Evolutionary conservation across 2,113 vertebrate species (phyloP).

Genomic region (Prinia subflava): DNA sequence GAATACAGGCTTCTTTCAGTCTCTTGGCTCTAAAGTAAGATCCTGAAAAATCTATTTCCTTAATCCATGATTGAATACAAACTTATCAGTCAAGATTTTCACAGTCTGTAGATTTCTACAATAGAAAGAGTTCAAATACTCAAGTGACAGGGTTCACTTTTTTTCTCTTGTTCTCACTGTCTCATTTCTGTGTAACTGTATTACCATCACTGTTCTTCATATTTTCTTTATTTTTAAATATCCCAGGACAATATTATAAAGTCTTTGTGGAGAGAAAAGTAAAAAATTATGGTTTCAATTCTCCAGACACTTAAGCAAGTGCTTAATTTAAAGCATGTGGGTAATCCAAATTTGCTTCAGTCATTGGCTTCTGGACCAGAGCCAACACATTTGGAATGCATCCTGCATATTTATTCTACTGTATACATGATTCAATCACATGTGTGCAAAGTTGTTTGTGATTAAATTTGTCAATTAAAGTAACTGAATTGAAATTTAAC

Average conservation of each 20-base stretch:
- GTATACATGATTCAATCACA: conserved; percentile 5
- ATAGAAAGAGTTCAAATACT: not conserved
- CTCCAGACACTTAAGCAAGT: conserved; percentile 23
- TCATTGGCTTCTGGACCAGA: conserved; percentile 1
- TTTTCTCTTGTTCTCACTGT: not conserved
- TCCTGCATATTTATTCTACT: conserved; percentile 43
- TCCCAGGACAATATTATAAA: not conserved
- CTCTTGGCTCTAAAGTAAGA: not conserved
- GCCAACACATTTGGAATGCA: conserved; percentile 48
- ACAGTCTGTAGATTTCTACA: not conserved
- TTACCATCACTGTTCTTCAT: not conserved
- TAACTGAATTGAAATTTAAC: conserved; percentile 8
- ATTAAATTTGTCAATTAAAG: conserved; percentile 41
- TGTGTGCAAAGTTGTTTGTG: conserved; percentile 35
- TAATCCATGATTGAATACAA: not conserved
- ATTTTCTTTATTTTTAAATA: conserved; percentile 8
- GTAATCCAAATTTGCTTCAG: conserved; percentile 50
- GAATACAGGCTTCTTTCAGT: not conserved
- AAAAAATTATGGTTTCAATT: conserved; percentile 20
- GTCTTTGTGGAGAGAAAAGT: not conserved
- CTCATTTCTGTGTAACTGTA: not conserved
- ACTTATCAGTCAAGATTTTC: not conserved
- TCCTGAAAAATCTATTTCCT: not conserved
- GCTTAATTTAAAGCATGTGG: conserved; percentile 58
- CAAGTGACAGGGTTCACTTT: not conserved